Base-by-base conservation (phyloP, 2,888 invertebrate species). In the Cactoblastis cactorum region DNA sequence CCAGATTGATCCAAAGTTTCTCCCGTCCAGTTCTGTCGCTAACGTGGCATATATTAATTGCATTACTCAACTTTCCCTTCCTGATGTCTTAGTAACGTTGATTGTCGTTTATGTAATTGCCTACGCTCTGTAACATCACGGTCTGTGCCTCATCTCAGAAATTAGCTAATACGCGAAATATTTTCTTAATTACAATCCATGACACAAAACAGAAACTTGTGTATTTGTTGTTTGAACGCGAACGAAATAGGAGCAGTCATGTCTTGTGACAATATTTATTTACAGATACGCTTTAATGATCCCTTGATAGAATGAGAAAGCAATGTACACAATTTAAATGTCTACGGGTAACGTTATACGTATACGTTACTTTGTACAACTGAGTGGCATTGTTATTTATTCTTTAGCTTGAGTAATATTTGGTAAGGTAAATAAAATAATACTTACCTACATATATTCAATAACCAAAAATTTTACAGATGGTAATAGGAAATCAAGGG, bases 51-150 rank as follows among this genome's bases (percentile, higher is more conserved):
- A 77, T 81, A 77, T 72, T 84, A 85, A 88, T 85, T 80, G 73
- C 77, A 75, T 83, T 83, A 80, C 67, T 59, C 69, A 75, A 79
- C 80, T 83, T 85, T 83, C 83, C 77, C 79, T 77, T 71, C 64
- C 72, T 71, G 69, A 74, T 78, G 71, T 77, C 82, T 80, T 71
- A 77, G 79, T 77, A 71, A 62, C 76, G 76, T 78, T 81, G 83
- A 84, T 83, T 83, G 82, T 83, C 85, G 71, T 83, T 86, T 81
- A 80, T 80, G 69, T 88, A 86, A 89, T 87, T 88, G 80, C 78
- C 74, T 65, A 74, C 72, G 71, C 72, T 81, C 76, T 73, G 72
- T 69, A 69, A 67, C 69, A 74, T 70, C 77, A 67, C 71, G 69
- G 64, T 63, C 61, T 61, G 54, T 59, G 64, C 58, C 67, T 65